phyloP scores from a whole-genome alignment of 2,888 invertebrate genomes.

The Ophion ellenae region DNA sequence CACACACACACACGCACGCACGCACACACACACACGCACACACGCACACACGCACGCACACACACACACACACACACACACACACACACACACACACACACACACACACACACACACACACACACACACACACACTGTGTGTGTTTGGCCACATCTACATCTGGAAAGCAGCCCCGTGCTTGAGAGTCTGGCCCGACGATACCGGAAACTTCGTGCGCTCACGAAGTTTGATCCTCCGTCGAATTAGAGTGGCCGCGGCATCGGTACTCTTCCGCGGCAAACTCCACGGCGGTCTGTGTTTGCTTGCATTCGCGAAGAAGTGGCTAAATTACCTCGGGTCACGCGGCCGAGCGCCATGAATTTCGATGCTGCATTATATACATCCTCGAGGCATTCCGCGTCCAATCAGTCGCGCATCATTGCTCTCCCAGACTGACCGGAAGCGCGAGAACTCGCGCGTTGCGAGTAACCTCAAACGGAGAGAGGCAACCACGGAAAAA shows the following conservation, averaged over 20 bases:
- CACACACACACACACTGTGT: too few relatives aligned
- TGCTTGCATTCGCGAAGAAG: conserved; percentile 27
- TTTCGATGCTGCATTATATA: conserved; percentile 28
- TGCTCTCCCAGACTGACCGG: not conserved
- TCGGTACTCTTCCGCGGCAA: conserved; percentile 49
- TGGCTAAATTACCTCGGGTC: conserved; percentile 59
- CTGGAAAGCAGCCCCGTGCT: conserved; percentile 17
- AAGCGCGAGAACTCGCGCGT: too few relatives aligned
- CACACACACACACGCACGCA: too few relatives aligned
- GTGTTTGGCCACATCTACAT: not conserved
- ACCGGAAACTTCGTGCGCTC: conserved; percentile 55
- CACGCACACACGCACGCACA: too few relatives aligned
- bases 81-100: too few relatives aligned
- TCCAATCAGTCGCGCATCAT: not conserved
- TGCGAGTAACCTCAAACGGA: too few relatives aligned
- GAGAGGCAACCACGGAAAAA: too few relatives aligned
- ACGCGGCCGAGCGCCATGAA: conserved; percentile 30
- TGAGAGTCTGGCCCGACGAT: conserved; percentile 35
- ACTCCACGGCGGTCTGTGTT: conserved; percentile 38
- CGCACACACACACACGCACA: too few relatives aligned
- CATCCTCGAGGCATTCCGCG: not conserved
- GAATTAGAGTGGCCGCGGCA: conserved; percentile 58
- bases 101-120: too few relatives aligned
- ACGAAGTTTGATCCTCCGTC: conserved; percentile 60
- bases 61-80: too few relatives aligned